phyloP scores from a whole-genome alignment of 2,113 vertebrate species.

The Bufo gargarizans region DNA sequence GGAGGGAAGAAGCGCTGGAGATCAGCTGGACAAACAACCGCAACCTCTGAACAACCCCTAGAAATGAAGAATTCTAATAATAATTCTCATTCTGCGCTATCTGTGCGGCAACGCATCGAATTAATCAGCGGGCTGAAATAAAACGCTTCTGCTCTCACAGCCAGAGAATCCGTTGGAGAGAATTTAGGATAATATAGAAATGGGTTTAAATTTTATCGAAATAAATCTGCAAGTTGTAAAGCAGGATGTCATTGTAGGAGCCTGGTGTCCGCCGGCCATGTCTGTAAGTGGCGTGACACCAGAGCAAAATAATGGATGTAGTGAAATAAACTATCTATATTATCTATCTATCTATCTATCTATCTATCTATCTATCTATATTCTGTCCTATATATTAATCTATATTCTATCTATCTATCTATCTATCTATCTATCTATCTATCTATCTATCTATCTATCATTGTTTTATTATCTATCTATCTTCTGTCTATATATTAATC shows the following conservation, averaged over 20 bases:
- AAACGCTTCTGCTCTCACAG: background rate
- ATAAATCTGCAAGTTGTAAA: too few species aligned
- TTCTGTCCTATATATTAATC: background rate
- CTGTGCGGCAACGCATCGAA: background rate
- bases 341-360: background rate
- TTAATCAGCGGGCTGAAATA: background rate
- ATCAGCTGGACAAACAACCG: too few species aligned
- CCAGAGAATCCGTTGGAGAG: background rate
- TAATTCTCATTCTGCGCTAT: background rate
- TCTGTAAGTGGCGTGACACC: too few species aligned
- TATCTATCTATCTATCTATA: background rate
- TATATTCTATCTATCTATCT: background rate
- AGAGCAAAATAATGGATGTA: too few species aligned
- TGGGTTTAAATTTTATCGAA: background rate
- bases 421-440: conserved; percentile 25
- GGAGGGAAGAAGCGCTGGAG: too few species aligned
- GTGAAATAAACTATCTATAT: too few species aligned
- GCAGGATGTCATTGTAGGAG: too few species aligned
- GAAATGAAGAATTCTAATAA: background rate
- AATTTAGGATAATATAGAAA: background rate
- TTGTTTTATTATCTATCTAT: conserved; percentile 41
- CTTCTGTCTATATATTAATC: conserved; percentile 40
- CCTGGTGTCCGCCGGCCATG: too few species aligned
- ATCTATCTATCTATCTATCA: conserved; percentile 39
- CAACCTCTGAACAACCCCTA: background rate